Evolutionary conservation across 2,797 vertebrate genomes (phyloP).

Genomic region (Rhinatrema bivittatum): DNA sequence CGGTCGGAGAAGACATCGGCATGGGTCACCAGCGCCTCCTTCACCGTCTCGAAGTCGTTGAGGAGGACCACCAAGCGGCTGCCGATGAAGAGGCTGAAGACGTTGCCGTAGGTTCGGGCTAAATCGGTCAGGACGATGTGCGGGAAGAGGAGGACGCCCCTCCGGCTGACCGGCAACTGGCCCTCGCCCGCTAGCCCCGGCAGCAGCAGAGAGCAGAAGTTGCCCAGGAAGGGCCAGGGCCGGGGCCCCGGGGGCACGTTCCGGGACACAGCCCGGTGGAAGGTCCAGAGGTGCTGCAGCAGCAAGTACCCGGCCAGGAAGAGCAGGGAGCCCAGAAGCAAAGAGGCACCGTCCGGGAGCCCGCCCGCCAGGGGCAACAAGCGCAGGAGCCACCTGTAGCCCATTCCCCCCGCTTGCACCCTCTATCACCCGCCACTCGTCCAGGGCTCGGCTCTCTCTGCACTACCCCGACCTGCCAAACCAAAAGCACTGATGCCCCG

Average conservation of each 20-base stretch:
- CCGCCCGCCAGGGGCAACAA: not conserved
- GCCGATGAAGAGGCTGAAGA: slow-evolving; percentile 73
- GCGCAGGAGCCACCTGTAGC: too few relatives aligned
- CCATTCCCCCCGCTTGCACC: too few relatives aligned
- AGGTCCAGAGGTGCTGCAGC: slow-evolving; percentile 4
- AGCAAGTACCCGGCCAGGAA: slow-evolving; percentile 29
- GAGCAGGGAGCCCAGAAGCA: slow-evolving; percentile 30
- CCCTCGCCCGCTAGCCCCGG: slow-evolving; percentile 34
- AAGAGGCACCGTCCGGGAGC: not conserved
- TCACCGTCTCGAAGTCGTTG: slow-evolving; percentile 75
- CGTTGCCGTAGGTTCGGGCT: slow-evolving; percentile 59
- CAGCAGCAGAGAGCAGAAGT: slow-evolving; percentile 65
- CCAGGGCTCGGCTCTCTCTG: too few relatives aligned
- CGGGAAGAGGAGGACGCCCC: not conserved
- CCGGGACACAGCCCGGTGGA: not conserved
- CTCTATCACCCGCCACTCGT: too few relatives aligned
- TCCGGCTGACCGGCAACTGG: not conserved
- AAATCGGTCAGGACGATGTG: slow-evolving; percentile 53
- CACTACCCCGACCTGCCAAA: too few relatives aligned
- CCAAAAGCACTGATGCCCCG: too few relatives aligned
- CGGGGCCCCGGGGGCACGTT: slow-evolving; percentile 72
- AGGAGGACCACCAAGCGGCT: slow-evolving; percentile 71
- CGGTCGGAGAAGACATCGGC: slow-evolving; percentile 87
- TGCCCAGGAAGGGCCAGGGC: slow-evolving; percentile 81
- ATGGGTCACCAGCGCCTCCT: slow-evolving; percentile 77